These are phyloP conservation scores for Toxonevra muliebris DNA, from an alignment of 2,888 invertebrate genomes.

Conservation along the genomic window DNA sequence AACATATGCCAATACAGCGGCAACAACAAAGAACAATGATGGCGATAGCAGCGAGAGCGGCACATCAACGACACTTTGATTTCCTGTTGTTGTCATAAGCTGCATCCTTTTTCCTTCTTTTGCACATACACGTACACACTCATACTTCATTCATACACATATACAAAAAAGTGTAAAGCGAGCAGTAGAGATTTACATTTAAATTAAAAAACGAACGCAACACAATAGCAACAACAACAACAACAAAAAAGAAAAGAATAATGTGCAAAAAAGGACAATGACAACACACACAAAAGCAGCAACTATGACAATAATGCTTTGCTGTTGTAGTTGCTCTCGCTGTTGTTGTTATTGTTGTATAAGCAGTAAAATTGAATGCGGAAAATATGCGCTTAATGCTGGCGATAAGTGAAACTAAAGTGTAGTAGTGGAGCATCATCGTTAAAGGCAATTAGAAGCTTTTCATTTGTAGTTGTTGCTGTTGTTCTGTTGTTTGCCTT, in stretches of 20 bases:
- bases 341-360: neutral
- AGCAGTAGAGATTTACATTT: conserved; percentile 1
- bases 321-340: neutral
- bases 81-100: too few relatives aligned
- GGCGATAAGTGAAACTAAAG: conserved; percentile 5
- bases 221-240: too few relatives aligned
- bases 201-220: too few relatives aligned
- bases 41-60: too few relatives aligned
- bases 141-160: neutral
- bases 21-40: too few relatives aligned
- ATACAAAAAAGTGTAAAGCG: neutral
- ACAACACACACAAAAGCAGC: neutral
- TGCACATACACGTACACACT: too few relatives aligned
- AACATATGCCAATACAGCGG: too few relatives aligned
- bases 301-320: neutral
- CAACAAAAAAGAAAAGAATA: too few relatives aligned
- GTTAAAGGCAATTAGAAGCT: conserved; percentile 2
- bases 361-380: neutral
- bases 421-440: neutral
- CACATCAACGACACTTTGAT: too few relatives aligned
- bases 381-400: conserved; percentile 4
- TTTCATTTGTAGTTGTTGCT: neutral
- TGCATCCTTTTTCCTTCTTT: neutral
- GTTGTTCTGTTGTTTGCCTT: too few relatives aligned
- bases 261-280: neutral